Evolutionary conservation across 2,888 invertebrate genomes (phyloP).

Genomic region (Mongoloraphidia duomilia): DNA sequence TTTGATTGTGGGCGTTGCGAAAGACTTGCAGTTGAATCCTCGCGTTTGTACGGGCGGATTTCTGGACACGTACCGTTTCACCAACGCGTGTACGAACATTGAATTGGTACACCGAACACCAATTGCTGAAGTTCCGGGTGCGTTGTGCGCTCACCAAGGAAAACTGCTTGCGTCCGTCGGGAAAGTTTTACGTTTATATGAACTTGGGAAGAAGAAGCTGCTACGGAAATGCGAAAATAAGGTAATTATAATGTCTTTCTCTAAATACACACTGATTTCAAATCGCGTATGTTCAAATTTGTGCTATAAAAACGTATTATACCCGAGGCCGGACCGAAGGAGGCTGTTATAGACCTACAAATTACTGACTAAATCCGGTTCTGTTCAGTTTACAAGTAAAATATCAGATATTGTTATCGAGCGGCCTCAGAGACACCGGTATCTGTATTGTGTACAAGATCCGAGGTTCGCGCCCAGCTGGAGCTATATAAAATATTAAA

Average conservation of each 20-base stretch:
- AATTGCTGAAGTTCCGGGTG: slow-evolving; percentile 82
- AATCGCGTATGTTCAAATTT: not conserved
- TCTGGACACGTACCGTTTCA: slow-evolving; percentile 73
- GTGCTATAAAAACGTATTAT: not conserved
- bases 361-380: slow-evolving; percentile 17
- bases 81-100: slow-evolving; percentile 64
- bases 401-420: not conserved
- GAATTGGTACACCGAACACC: slow-evolving; percentile 90
- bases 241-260: slow-evolving; percentile 25
- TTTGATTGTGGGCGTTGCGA: slow-evolving; percentile 81
- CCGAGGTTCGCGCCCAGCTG: no score
- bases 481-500: no score
- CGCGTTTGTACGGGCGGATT: slow-evolving; percentile 68
- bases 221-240: slow-evolving; percentile 96
- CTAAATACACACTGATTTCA: not conserved
- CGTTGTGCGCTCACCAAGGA: slow-evolving; percentile 84
- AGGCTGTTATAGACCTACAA: not conserved
- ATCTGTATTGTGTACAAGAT: slow-evolving; percentile 8
- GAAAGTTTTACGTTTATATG: slow-evolving; percentile 81
- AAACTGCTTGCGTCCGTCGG: slow-evolving; percentile 86
- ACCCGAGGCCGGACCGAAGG: not conserved
- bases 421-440: no score
- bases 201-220: slow-evolving; percentile 91
- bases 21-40: slow-evolving; percentile 81
- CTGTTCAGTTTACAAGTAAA: slow-evolving; percentile 7